Conservation (phyloP, 2,113 vertebrate genomes). For the Lepus timidus region DNA sequence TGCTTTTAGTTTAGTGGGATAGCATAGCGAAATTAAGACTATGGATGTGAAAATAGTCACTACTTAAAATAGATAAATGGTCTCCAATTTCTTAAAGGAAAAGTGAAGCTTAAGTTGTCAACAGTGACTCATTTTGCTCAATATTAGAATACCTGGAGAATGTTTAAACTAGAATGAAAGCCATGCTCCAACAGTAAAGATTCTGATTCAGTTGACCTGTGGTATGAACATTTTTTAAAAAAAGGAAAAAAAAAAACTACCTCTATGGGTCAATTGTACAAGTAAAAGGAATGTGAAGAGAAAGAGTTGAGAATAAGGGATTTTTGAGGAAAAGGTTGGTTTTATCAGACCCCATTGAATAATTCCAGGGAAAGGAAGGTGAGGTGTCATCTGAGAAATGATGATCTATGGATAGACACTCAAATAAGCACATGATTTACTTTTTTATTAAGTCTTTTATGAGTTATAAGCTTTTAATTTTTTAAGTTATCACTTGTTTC, state of each 20-base stretch:
- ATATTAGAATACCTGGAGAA: too few species aligned
- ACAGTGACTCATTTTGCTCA: too few species aligned
- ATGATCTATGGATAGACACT: background rate
- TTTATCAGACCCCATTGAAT: background rate
- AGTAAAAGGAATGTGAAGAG: background rate
- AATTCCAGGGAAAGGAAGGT: background rate
- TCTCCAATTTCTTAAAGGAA: too few species aligned
- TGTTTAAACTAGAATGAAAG: background rate
- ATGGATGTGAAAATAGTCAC: too few species aligned
- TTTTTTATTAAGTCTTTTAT: background rate
- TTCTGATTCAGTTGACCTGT: background rate
- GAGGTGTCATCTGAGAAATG: background rate
- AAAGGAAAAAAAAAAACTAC: background rate
- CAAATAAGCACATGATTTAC: too few species aligned
- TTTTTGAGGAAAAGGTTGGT: background rate
- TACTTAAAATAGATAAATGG: too few species aligned
- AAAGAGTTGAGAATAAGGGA: too few species aligned
- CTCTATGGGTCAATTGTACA: background rate
- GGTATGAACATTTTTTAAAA: background rate
- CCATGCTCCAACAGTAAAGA: background rate
- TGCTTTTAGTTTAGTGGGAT: too few species aligned
- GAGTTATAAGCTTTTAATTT: background rate
- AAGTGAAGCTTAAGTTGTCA: background rate
- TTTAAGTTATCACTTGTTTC: background rate
- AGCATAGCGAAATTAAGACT: too few species aligned